A percentile compares a stretch with the other conserved stretches of the same genome.
Evolutionary conservation across 2,113 vertebrate genomes (phyloP).

Genomic region (Chiloscyllium plagiosum): DNA sequence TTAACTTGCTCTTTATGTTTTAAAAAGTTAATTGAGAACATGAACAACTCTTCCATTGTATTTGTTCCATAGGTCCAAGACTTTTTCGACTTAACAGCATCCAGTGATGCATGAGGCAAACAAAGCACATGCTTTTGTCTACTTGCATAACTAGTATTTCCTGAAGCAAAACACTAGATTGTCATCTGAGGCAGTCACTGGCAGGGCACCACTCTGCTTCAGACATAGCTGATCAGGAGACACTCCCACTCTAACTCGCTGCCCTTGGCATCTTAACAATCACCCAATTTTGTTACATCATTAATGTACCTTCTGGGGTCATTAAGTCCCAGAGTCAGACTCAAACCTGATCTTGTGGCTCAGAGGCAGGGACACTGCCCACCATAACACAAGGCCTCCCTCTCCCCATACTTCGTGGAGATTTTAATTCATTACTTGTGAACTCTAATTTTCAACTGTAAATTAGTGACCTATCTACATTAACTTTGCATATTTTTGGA

Average conservation of each 20-base stretch:
- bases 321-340: no score
- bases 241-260: neutral
- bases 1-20: neutral
- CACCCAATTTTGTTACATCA: no score
- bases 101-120: neutral
- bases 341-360: no score
- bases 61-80: neutral
- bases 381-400: neutral
- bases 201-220: neutral
- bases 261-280: neutral
- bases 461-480: neutral
- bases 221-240: neutral
- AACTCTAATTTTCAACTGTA: neutral
- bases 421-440: neutral
- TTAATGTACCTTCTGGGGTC: no score
- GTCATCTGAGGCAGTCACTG: neutral
- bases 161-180: neutral
- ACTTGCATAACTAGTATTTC: neutral
- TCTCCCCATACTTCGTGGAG: neutral
- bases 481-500: neutral
- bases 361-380: no score
- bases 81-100: neutral
- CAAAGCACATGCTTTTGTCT: neutral
- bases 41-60: neutral
- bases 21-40: neutral